Evolutionary conservation across 1,140 invertebrate species (phyloP), one percentile per base, ranked within the genome.

Genomic region (Plectus sambesii): DNA sequence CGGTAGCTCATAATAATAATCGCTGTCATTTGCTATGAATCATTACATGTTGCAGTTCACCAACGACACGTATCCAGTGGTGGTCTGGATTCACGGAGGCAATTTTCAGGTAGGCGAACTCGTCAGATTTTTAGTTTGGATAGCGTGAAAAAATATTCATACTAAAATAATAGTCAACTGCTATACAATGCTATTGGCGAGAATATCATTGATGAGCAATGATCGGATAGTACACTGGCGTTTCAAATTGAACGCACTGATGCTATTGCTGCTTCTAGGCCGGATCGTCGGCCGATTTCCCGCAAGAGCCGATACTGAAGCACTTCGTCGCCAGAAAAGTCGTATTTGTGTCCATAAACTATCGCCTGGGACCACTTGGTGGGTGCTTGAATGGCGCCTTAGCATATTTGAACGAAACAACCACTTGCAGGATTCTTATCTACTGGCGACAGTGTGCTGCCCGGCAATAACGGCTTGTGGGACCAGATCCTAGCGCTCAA

Each of bases 341-440:
- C 58, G 84, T 97, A 56, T 87, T 97, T 48, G 84, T 96, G 69
- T 89, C 88, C 53, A 81, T 97, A 67, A 98, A 97, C 78, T 98
- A 93, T 76, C 79, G 92, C 56, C 80, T 97, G 30, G 92, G 90
- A 53, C 81, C 93, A 63, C 73, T 96, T 59, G 89, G 90, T 94
- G 76, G 83, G 81, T 54, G 5, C 3, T n/a, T 17, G 9, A 20
- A n/a, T 15, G 8, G 19, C n/a, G 27, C 27, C 47, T 23, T 51
- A 5, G 38, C 15, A 51, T 20, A 3, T 50, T 17, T 33, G 12
- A 15, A 52, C 3, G 29, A 9, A 30, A 33, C 5, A 22, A 22
- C 47, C 12, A 12, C 17, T 48, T 38, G 40, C 39, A 60, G 62
- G 63, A 26, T 68, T 68, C 45, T 35, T 66, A n/a, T 65, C 61